Base-by-base conservation (phyloP, 2,888 invertebrate genomes). In the Cryptus armator region DNA sequence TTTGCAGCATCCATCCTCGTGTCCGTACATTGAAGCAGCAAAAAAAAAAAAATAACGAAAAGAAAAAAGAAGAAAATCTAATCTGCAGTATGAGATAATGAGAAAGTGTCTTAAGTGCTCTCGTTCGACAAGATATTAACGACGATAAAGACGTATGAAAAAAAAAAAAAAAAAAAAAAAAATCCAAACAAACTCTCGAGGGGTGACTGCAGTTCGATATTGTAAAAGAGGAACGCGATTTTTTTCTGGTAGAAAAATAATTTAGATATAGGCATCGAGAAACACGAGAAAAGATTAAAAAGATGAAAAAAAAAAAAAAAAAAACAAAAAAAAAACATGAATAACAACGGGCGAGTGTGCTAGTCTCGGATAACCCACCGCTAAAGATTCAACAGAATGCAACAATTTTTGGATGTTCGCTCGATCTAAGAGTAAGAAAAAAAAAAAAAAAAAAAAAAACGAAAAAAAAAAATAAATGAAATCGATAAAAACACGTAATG, bases 371-470 rank as follows among this genome's bases (percentile, higher is more conserved):
- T 71, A 81, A 84, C 78, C 86, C 86, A 86, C 86, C 86, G 81
- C 71, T 87, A 59, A 85, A 64, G 84, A 87, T 84, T 79, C 90
- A 91, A 90, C 91, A 91, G 91, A 91, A 91, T 91, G 90, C 90
- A 92, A 91, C 90, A 90, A 88, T 90, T 90, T 90, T 89, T 86
- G 82, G 68, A 87, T 87, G 82, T 84, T 68, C 75, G 78, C 76
- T 85, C 68, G 76, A 85, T 79, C 77, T 62, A 62, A 74, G 48
- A 29, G 68, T 84, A 88, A 76, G 48, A 83, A 66, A 84, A 64
- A 67, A 68, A 56, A 74, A 53, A 75, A 76, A 70, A 56, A 74
- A 37, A 77, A 81, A 71, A 62, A 72, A 64, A 51, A 3, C 2
- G 24, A 70, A 56, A 74, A 37, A n/a, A n/a, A n/a, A 77, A 81